Base-by-base conservation (phyloP, 2,113 vertebrate species). In the Sula dactylatra region DNA sequence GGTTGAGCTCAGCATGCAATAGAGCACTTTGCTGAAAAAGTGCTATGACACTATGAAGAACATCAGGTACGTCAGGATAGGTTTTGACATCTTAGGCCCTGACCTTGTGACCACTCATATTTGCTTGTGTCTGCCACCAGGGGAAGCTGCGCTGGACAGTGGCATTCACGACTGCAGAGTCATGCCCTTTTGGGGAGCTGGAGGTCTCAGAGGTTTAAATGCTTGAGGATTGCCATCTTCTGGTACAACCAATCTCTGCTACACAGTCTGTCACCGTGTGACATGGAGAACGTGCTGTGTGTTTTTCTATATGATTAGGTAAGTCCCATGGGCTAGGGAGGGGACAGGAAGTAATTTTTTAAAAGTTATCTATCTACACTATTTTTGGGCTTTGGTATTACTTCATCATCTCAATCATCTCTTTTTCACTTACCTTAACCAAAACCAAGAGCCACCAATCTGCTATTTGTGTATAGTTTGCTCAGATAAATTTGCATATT, bases 231-330 rank as follows among this genome's bases (percentile, higher is more conserved):
- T 69, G 66, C 25, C 38, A 3, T 34, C 47, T 80, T n/a, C 47
- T 66, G 62, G 34, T 42, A 15, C 22, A 65, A 42, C 16, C 79
- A 47, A 5, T 31, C 34, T 59, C 55, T 55, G 47, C 59, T 27
- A 18, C 25, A 3, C 0, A 1, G 22, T 16, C 40, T 19, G 86
- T 90, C 16, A 1, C 55, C 0, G 2, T 31, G 25, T 31, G 56
- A 20, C 25, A 8, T 3, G n/a, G 47, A 80, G 58, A 54, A 34
- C 1, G 0, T 10, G 2, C 34, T 86, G 55, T 55, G 54, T 59
- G 13, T 1, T 61, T 70, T 52, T 58, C n/a, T 26, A 2, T 17
- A 4, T 7, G 11, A 6, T 14, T 36, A 56, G 25, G 10, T 32
- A 36, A 64, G 62, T 72, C 56, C 70, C 31, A 10, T 12, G 44